Base-by-base conservation (phyloP, 2,888 invertebrate genomes). In the Adelognathus sp. region DNA sequence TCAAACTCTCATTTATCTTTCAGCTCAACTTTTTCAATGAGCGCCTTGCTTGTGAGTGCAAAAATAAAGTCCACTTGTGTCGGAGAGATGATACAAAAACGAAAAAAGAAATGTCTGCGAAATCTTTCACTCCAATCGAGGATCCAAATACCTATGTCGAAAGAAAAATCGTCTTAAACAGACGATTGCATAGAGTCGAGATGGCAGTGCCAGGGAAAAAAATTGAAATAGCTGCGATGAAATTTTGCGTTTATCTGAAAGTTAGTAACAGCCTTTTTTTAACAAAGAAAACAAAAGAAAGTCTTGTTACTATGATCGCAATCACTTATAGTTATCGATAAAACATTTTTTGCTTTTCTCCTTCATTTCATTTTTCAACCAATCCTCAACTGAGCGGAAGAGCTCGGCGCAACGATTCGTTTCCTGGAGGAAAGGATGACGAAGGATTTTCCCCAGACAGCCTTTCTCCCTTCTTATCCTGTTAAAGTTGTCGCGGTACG, bases 391-490 rank as follows among this genome's bases (percentile, higher is more conserved):
- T 50, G 18, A 36, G 33, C 18, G 1, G 39, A 63, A 33, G 21
- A 72, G 31, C 16, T 1, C n/a, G 1, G 6, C 9, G 9, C 41
- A 54, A 54, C 29, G 56, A 50, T 36, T 52, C 16, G n/a, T 54
- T 63, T 41, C 44, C 63, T 24, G 44, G n/a, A n/a, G 33, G 11
- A 71, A 75, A 69, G 39, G 39, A 36, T 21, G 33, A 64, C 16
- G 61, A 64, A 60, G 66, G 33, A 14, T 64, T 50, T 73, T 56
- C 50, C 41, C 41, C n/a, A 24, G 69, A 41, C 56, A 58, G 67
- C 50, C 16, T 39, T 29, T 31, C 52, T 61, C 74, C 61, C 74
- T 67, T 66, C 76, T 56, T 74, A 50, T 50, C 50, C 67, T 66
- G 71, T 70, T 74, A 74, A 63, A 33, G 50, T 61, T 61, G 61